Percentiles rank a stretch among this genome's conserved stretches.
Conservation (phyloP, 1,140 invertebrate genomes). For the Drosophila mojavensis region DNA sequence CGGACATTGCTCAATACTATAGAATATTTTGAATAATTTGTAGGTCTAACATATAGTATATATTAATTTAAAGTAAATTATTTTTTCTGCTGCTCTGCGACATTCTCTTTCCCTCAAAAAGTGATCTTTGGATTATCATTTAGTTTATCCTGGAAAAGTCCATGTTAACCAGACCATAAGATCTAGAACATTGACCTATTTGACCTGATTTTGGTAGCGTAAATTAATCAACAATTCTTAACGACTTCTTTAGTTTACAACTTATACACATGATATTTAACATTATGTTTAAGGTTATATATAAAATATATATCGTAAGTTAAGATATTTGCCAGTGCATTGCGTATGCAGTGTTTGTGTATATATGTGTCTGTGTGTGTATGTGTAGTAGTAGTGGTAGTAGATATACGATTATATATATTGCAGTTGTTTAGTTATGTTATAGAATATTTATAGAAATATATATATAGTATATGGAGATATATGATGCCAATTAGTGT, state of each 20-base stretch:
- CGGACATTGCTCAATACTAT: no score
- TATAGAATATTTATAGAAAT: constrained; percentile 36
- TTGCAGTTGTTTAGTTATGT: constrained; percentile 36
- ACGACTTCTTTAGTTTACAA: constrained; percentile 29
- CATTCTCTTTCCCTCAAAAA: no score
- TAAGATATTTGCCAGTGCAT: constrained; percentile 74
- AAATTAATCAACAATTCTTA: constrained; percentile 22
- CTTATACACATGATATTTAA: constrained; percentile 28
- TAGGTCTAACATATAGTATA: no score
- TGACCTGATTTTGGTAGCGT: not conserved
- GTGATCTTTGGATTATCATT: not conserved
- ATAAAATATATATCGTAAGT: constrained; percentile 36
- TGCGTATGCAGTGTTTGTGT: constrained; percentile 67
- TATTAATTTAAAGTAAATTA: no score
- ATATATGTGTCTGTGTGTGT: constrained; percentile 10
- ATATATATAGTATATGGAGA: constrained; percentile 26
- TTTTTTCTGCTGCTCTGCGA: no score
- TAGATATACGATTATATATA: constrained; percentile 45
- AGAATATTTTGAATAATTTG: no score
- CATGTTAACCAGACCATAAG: not conserved
- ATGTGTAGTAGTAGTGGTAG: constrained; percentile 32
- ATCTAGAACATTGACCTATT: constrained; percentile 3
- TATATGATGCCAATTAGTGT: constrained; percentile 38
- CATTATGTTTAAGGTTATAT: constrained; percentile 23
- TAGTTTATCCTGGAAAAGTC: not conserved